phyloP scores from a whole-genome alignment of 2,797 vertebrate species.

The Sebastes oblongus region DNA sequence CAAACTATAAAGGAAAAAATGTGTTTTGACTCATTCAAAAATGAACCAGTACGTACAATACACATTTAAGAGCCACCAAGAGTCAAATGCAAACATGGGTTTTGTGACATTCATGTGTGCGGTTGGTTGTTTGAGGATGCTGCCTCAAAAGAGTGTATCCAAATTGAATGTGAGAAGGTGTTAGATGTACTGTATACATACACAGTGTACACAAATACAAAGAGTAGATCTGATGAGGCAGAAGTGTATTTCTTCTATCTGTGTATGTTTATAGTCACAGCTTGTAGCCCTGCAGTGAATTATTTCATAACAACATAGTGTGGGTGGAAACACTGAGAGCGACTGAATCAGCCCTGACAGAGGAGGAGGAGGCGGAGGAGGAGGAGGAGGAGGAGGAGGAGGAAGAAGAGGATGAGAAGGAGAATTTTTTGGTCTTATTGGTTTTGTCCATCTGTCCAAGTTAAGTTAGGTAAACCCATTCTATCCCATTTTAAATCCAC shows the following conservation, averaged over 20 bases:
- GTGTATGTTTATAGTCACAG: slow-evolving; percentile 30
- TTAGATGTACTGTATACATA: neutral
- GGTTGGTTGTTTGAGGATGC: neutral
- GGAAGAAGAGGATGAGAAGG: neutral
- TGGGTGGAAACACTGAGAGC: slow-evolving; percentile 52
- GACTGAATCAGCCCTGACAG: slow-evolving; percentile 47
- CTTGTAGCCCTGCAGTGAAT: slow-evolving; percentile 43
- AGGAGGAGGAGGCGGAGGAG: slow-evolving; percentile 13
- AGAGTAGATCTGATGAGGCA: neutral
- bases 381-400: slow-evolving; percentile 4
- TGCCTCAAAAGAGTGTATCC: neutral
- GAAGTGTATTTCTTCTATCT: neutral
- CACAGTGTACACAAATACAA: neutral
- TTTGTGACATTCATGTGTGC: neutral
- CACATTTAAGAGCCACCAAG: neutral
- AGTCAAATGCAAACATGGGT: neutral
- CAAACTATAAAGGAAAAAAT: neutral
- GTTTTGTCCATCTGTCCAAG: neutral
- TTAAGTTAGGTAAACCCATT: neutral
- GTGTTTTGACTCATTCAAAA: neutral
- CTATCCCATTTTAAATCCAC: neutral
- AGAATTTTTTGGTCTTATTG: neutral
- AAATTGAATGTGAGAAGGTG: slow-evolving; percentile 15
- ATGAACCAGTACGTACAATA: neutral
- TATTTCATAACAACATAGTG: slow-evolving; percentile 51